Conservation (phyloP, 2,888 invertebrate genomes). For the Augochlorella aurata region DNA sequence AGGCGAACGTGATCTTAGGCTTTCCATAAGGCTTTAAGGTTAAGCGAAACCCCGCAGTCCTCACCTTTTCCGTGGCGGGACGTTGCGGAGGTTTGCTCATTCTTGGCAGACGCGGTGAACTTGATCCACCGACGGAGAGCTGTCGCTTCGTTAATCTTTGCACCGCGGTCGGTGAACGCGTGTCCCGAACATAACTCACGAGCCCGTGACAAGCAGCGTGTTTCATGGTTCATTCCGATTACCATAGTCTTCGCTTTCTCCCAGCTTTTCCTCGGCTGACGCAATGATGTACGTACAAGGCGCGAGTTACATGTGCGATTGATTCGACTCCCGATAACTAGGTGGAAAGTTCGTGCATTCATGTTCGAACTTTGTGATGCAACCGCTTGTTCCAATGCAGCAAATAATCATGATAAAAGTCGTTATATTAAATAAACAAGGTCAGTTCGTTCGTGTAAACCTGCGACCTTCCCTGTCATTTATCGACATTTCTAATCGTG, state of each 20-base stretch:
- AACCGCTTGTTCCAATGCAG: not conserved
- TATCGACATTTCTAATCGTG: not conserved
- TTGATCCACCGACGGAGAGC: not conserved
- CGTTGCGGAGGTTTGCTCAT: not conserved
- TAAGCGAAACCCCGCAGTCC: not conserved
- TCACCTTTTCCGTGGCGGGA: not conserved
- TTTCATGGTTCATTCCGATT: not conserved
- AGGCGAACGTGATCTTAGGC: not conserved
- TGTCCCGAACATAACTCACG: not conserved
- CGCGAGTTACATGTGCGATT: not conserved
- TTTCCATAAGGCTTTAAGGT: not conserved
- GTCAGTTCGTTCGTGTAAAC: not conserved
- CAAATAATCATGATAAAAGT: not conserved
- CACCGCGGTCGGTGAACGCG: not conserved
- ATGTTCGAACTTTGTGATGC: not conserved
- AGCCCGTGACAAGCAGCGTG: not conserved
- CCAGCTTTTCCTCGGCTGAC: not conserved
- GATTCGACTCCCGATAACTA: not conserved
- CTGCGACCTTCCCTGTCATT: not conserved
- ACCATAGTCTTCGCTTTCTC: conserved; percentile 2
- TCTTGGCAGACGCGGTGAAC: not conserved
- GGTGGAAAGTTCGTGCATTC: not conserved
- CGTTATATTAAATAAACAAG: not conserved
- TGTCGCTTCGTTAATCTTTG: not conserved
- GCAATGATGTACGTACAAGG: not conserved